A percentile compares a stretch with the other conserved stretches of the same genome.
phyloP scores from a whole-genome alignment of 1,140 invertebrate genomes.

The Brachionus asplanchnoidis region DNA sequence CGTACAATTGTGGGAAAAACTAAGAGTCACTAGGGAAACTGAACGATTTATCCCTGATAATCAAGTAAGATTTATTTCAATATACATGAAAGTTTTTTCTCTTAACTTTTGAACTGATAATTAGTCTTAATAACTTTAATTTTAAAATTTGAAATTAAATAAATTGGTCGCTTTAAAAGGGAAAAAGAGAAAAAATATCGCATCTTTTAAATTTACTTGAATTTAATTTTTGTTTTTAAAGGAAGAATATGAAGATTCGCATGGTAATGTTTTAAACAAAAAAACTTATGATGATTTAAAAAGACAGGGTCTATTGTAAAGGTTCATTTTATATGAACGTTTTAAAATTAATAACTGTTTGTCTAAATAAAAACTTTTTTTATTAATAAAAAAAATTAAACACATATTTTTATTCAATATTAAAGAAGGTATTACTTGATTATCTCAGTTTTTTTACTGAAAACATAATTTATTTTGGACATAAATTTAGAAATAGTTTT shows the following conservation, averaged over 20 bases:
- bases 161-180: too few relatives aligned
- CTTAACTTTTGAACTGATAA: neutral
- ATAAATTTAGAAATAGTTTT: neutral
- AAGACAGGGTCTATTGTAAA: slow-evolving; percentile 83
- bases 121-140: neutral
- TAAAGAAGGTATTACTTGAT: too few relatives aligned
- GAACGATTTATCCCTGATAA: slow-evolving; percentile 90
- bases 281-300: slow-evolving; percentile 98
- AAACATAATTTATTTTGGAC: neutral
- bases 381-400: neutral
- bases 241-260: slow-evolving; percentile 97
- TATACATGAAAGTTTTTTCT: too few relatives aligned
- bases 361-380: neutral
- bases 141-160: neutral
- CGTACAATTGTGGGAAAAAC: slow-evolving; percentile 88
- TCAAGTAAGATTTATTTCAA: slow-evolving; percentile 52
- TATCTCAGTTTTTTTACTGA: too few relatives aligned
- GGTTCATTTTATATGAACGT: neutral
- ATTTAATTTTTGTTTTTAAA: slow-evolving; percentile 61
- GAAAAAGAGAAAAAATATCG: too few relatives aligned
- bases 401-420: neutral
- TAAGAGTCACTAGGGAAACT: slow-evolving; percentile 86
- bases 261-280: slow-evolving; percentile 95
- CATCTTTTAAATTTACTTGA: neutral
- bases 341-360: neutral